Evolutionary conservation across 2,797 vertebrate species (phyloP).

Genomic region (Crocidura indochinensis): DNA sequence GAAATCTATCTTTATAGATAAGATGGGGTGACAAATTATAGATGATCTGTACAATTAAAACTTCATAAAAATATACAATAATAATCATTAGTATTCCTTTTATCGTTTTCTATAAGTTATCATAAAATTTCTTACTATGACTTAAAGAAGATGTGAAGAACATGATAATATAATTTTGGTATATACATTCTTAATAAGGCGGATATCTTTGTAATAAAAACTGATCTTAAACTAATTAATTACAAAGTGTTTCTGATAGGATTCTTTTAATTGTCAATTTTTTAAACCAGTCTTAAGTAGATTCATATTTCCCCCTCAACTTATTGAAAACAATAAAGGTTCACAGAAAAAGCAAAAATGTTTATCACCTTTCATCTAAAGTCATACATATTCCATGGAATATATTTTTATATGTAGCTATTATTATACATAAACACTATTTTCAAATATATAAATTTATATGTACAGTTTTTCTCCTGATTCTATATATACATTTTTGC

Average conservation of each 20-base stretch:
- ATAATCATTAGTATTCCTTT: background rate
- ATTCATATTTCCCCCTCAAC: background rate
- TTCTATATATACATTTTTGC: background rate
- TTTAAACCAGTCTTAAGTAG: slow-evolving; percentile 25
- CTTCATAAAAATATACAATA: slow-evolving; percentile 20
- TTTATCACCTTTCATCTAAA: slow-evolving; percentile 46
- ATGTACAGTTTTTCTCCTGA: background rate
- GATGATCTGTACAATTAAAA: background rate
- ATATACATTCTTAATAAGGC: background rate
- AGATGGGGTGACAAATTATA: background rate
- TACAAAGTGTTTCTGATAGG: slow-evolving; percentile 50
- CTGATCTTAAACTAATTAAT: slow-evolving; percentile 12
- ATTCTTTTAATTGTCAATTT: slow-evolving; percentile 14
- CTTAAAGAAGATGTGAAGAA: background rate
- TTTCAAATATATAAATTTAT: background rate
- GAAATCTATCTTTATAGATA: background rate
- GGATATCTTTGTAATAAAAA: slow-evolving; percentile 34
- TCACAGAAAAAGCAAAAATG: background rate
- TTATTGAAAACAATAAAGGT: slow-evolving; percentile 3
- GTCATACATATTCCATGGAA: background rate
- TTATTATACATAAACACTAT: background rate
- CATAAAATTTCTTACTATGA: background rate
- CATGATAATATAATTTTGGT: slow-evolving; percentile 34
- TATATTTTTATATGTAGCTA: background rate
- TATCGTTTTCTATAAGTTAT: background rate